Conservation (phyloP, 2,797 vertebrate species). For the Sebastes hubbsi region DNA sequence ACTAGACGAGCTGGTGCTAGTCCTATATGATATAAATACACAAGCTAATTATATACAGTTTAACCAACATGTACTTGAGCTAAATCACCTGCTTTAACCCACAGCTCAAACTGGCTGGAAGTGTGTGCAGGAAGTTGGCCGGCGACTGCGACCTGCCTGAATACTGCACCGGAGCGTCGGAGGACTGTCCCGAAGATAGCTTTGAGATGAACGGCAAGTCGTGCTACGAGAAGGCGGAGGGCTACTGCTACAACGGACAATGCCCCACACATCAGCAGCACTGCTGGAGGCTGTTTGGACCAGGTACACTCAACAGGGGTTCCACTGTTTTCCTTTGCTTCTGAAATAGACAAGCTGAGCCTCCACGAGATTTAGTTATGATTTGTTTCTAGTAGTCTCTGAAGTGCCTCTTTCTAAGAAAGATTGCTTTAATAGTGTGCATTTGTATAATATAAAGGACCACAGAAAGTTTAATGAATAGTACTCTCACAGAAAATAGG, state of each 20-base stretch:
- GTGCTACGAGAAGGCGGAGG: slow-evolving; percentile 73
- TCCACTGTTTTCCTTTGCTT: not conserved
- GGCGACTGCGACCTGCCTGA: slow-evolving; percentile 87
- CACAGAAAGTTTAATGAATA: not conserved
- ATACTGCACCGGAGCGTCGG: slow-evolving; percentile 82
- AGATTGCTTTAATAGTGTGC: not conserved
- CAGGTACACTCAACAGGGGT: slow-evolving; percentile 72
- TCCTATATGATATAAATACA: not conserved
- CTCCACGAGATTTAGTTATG: not conserved
- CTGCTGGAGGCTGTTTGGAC: slow-evolving; percentile 88
- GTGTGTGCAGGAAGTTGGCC: slow-evolving; percentile 78
- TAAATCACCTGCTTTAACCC: not conserved
- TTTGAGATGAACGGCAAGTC: slow-evolving; percentile 90
- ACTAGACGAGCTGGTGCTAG: not conserved
- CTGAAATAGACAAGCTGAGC: not conserved
- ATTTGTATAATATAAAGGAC: not conserved
- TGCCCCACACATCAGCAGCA: slow-evolving; percentile 85
- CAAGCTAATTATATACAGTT: not conserved
- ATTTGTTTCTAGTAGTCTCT: too few relatives aligned
- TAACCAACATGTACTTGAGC: too few relatives aligned
- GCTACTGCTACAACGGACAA: slow-evolving; percentile 87
- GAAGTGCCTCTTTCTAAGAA: not conserved
- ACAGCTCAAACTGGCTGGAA: slow-evolving; percentile 72
- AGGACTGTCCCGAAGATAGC: slow-evolving; percentile 85
- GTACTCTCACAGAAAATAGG: not conserved